phyloP scores from a whole-genome alignment of 2,113 vertebrate genomes.

The Heterotis niloticus region DNA sequence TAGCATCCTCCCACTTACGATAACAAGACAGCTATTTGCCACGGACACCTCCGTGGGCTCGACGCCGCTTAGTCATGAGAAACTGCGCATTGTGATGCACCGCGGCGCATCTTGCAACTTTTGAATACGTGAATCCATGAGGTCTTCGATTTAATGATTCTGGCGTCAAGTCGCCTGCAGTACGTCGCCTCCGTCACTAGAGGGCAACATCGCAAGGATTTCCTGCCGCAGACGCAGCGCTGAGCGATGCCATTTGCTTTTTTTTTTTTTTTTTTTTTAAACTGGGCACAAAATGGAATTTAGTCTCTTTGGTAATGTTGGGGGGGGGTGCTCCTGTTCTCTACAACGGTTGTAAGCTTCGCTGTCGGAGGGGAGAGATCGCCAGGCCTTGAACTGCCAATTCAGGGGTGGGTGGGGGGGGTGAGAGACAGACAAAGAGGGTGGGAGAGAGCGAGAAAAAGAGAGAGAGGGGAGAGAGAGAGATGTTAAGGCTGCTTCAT shows the following conservation, averaged over 20 bases:
- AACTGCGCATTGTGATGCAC: background rate
- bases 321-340: background rate
- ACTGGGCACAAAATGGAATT: slow-evolving; percentile 10
- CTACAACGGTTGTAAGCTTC: background rate
- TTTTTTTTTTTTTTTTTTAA: background rate
- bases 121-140: no score
- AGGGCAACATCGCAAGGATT: slow-evolving; percentile 4
- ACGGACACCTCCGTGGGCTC: background rate
- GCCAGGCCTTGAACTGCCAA: no score
- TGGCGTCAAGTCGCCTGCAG: background rate
- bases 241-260: slow-evolving; percentile 8
- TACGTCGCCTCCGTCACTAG: slow-evolving; percentile 1
- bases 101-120: no score
- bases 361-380: no score
- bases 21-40: background rate
- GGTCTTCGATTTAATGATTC: background rate
- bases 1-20: background rate
- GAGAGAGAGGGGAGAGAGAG: background rate
- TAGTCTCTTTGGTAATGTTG: background rate
- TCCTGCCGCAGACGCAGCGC: background rate
- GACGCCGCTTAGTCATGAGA: background rate
- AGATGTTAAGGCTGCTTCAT: background rate
- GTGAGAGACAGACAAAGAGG: no score
- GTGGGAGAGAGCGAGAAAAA: background rate
- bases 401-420: background rate